Evolutionary conservation across 2,113 vertebrate genomes (phyloP).

Genomic region (Clinocottus analis): DNA sequence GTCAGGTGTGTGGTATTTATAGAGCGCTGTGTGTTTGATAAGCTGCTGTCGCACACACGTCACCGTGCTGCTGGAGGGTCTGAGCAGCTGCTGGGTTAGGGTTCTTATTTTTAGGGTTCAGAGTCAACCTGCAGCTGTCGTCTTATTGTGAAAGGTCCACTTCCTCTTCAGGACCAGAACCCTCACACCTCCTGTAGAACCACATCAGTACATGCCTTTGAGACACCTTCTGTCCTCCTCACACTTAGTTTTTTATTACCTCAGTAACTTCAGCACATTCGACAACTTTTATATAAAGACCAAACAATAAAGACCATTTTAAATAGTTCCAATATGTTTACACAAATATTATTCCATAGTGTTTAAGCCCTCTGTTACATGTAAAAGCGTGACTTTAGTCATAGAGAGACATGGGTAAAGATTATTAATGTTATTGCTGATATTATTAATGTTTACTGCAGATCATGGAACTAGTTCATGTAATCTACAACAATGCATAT

Average conservation of each 20-base stretch:
- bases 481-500: neutral
- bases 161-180: neutral
- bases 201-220: too few relatives aligned
- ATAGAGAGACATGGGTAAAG: neutral
- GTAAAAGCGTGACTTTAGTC: neutral
- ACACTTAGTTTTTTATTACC: too few relatives aligned
- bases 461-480: too few relatives aligned
- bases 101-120: neutral
- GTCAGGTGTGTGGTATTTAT: conserved; percentile 89
- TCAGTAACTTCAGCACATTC: too few relatives aligned
- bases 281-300: too few relatives aligned
- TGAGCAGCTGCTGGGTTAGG: neutral
- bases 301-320: too few relatives aligned
- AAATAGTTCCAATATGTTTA: too few relatives aligned
- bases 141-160: conserved; percentile 6
- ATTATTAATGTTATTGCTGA: neutral
- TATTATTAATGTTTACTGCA: neutral
- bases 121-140: neutral
- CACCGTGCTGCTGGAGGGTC: too few relatives aligned
- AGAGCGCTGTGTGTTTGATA: conserved; percentile 84
- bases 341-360: too few relatives aligned
- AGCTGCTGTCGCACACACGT: neutral
- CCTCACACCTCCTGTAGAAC: too few relatives aligned
- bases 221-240: too few relatives aligned
- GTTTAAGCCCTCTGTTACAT: neutral